These are phyloP conservation scores for Agonopterix heracliana DNA, from an alignment of 2,888 invertebrate species.

Conservation along the genomic window DNA sequence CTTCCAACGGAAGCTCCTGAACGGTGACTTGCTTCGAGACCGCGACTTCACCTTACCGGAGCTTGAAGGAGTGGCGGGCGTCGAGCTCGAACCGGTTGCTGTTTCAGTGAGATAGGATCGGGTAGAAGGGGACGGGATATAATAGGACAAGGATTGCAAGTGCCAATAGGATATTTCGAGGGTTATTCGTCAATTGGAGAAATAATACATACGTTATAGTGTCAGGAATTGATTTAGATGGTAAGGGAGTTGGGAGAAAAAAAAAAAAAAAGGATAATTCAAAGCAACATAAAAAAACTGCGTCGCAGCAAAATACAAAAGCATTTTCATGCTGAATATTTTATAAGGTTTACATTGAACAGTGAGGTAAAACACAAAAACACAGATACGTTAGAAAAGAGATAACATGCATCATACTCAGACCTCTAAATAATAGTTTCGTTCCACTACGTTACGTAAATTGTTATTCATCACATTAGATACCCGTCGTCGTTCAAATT, in stretches of 20 bases:
- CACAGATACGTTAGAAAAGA: slow-evolving; percentile 40
- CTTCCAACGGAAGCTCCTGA: slow-evolving; percentile 95
- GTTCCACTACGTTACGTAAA: background rate
- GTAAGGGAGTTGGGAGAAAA: slow-evolving; percentile 25
- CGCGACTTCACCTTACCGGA: slow-evolving; percentile 86
- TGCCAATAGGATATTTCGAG: slow-evolving; percentile 5
- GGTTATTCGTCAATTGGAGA: background rate
- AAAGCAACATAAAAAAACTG: slow-evolving; percentile 68
- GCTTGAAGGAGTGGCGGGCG: slow-evolving; percentile 63
- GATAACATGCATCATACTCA: slow-evolving; percentile 25
- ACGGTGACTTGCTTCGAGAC: slow-evolving; percentile 95
- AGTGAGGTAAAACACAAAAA: slow-evolving; percentile 40
- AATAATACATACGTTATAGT: slow-evolving; percentile 2
- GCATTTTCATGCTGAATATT: slow-evolving; percentile 41
- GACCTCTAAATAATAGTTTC: background rate
- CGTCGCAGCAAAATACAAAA: slow-evolving; percentile 64
- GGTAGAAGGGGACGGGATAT: slow-evolving; percentile 18
- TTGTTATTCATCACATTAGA: background rate
- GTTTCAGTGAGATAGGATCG: slow-evolving; percentile 23
- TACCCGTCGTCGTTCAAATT: too few species aligned
- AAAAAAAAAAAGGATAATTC: slow-evolving; percentile 56
- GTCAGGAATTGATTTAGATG: slow-evolving; percentile 11
- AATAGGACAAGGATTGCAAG: slow-evolving; percentile 1
- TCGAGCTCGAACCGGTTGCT: slow-evolving; percentile 63
- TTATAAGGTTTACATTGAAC: slow-evolving; percentile 14